Conservation (phyloP, 2,888 invertebrate species). For the Schrankia costaestrigalis region DNA sequence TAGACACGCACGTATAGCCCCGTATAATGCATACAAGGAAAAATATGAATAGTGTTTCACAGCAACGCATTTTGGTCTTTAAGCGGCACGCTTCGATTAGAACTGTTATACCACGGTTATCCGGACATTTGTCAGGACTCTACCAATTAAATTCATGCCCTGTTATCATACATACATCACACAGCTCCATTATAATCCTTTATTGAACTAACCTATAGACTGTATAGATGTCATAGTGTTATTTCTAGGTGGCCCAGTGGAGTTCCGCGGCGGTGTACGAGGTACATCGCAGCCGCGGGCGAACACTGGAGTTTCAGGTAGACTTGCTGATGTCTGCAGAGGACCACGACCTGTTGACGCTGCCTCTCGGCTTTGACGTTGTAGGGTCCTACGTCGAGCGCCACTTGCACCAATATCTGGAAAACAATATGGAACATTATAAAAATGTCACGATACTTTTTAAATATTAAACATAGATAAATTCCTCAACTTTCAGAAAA, state of each 20-base stretch:
- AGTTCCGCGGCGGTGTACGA: constrained; percentile 88
- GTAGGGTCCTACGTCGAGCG: constrained; percentile 74
- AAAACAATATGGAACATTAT: constrained; percentile 12
- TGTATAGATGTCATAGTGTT: constrained; percentile 82
- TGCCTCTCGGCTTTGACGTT: constrained; percentile 69
- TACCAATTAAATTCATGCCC: no score
- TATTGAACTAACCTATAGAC: constrained; percentile 74
- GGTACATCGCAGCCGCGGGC: constrained; percentile 92
- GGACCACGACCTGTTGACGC: constrained; percentile 77
- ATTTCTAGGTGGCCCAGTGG: constrained; percentile 83
- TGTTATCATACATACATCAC: no score
- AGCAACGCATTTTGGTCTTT: no score
- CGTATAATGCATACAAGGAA: no score
- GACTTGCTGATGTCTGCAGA: constrained; percentile 90
- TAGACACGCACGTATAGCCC: no score
- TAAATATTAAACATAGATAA: not conserved
- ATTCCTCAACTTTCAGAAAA: no score
- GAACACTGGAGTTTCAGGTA: constrained; percentile 94
- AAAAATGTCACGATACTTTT: not conserved
- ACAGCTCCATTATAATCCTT: no score
- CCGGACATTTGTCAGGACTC: no score
- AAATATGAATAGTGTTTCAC: no score
- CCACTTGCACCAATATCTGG: constrained; percentile 71
- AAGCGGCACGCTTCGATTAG: no score
- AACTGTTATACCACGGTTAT: no score